phyloP scores from a whole-genome alignment of 1,140 invertebrate genomes.

The Chionoecetes opilio region DNA sequence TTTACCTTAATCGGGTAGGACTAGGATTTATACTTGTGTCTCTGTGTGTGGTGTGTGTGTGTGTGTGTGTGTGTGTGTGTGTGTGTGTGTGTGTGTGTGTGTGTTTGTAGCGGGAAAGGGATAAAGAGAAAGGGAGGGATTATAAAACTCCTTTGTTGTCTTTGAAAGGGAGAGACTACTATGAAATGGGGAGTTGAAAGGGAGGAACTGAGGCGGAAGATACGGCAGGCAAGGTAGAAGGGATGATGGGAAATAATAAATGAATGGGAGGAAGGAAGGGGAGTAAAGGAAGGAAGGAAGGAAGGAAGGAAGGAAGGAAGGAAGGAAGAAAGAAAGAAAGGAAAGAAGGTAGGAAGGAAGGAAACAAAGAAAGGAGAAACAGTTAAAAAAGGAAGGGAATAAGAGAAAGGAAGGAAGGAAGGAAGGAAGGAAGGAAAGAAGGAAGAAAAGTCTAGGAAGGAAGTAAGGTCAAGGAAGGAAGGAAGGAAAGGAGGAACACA shows the following conservation, averaged over 20 bases:
- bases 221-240: neutral
- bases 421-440: neutral
- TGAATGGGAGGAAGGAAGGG: neutral
- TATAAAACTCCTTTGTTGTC: neutral
- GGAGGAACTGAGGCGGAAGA: neutral
- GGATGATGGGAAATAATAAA: neutral
- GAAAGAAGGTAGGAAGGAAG: too few relatives aligned
- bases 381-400: too few relatives aligned
- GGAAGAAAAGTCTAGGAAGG: neutral
- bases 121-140: neutral
- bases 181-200: neutral
- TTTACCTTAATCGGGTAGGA: neutral
- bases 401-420: too few relatives aligned
- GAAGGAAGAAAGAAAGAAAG: too few relatives aligned
- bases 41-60: neutral
- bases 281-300: too few relatives aligned
- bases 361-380: too few relatives aligned
- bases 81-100: neutral
- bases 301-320: too few relatives aligned
- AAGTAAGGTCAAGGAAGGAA: neutral
- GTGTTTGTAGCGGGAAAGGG: neutral
- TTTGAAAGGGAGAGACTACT: neutral
- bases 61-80: neutral
- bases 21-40: neutral
- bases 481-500: neutral